These are phyloP conservation scores for Drosophila demipolita DNA, from an alignment of 2,888 invertebrate genomes.

Conservation along the genomic window DNA sequence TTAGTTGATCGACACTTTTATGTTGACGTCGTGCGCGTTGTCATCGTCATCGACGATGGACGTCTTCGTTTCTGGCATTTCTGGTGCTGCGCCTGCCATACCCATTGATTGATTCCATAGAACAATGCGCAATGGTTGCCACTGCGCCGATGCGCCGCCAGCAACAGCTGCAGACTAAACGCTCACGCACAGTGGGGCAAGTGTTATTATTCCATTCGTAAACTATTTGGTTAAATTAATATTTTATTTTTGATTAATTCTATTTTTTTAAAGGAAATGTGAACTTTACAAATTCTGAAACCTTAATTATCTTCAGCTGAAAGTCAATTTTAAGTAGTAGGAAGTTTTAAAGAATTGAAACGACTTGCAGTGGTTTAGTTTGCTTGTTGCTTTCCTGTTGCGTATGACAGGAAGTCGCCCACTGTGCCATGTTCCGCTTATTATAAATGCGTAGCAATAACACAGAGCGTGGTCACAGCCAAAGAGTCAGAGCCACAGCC, in stretches of 20 bases:
- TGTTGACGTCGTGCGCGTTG: conserved; percentile 80
- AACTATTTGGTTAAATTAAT: background rate
- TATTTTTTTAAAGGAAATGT: background rate
- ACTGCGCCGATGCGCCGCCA: conserved; percentile 38
- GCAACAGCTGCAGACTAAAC: conserved; percentile 38
- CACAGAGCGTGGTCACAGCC: conserved; percentile 56
- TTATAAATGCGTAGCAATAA: conserved; percentile 73
- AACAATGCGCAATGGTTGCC: conserved; percentile 69
- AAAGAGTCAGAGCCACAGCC: conserved; percentile 42
- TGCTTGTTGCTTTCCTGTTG: conserved; percentile 14
- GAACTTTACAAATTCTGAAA: background rate
- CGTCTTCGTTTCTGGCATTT: conserved; percentile 68
- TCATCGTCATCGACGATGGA: conserved; percentile 64
- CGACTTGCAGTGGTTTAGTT: background rate
- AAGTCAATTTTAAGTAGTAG: background rate
- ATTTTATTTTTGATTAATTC: too few relatives aligned
- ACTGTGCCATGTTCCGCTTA: conserved; percentile 71
- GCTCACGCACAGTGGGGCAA: conserved; percentile 58
- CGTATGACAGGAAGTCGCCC: conserved; percentile 57
- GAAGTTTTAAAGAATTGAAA: conserved; percentile 13
- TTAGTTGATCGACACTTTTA: conserved; percentile 82
- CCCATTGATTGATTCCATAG: conserved; percentile 79
- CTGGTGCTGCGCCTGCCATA: conserved; percentile 70
- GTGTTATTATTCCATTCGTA: background rate
- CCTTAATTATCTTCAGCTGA: background rate